Base-by-base conservation (phyloP, 2,888 invertebrate species). In the Agrochola lota region DNA sequence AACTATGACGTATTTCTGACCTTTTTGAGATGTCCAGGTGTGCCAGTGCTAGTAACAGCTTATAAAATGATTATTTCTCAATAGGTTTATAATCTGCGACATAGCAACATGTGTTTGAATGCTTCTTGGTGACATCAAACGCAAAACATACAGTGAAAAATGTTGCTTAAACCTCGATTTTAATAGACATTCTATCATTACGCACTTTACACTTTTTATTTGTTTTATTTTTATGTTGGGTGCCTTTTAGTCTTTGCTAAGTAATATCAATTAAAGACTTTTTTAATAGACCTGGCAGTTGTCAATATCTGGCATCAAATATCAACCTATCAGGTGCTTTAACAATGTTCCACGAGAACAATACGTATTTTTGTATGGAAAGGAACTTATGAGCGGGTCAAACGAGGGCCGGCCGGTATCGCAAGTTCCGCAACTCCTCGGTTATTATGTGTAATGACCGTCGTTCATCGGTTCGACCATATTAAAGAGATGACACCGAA, bases 361-460 rank as follows among this genome's bases (percentile, higher is more conserved):
- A 20, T 72, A 20, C 23, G 23, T 55, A n/a, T 35, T 7, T 64
- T 43, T 49, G 40, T 69, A 46, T n/a, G 17, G 68, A 64, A 12
- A 55, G 63, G 20, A 60, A 73, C 23, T 71, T 63, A 77, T 30
- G 63, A 74, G 63, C 57, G 43, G 12, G 55, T 63, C 59, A 66
- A 72, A 67, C 77, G 63, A 77, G 59, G 68, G 46, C 23, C 67
- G 63, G 52, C 46, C 67, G 67, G 72, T 85, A 78, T 85, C 85
- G 73, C 70, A 74, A 77, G 85, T 82, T 85, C 83, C 63, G 85
- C 83, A 82, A 82, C 74, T 85, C 55, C 77, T 83, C 71, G 73
- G 78, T 85, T 83, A 85, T 84, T 85, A 85, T 78, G 57, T 68
- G 78, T 84, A 83, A 84, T 78, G 86, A 74, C 73, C 71, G 26